Conservation (phyloP, 2,113 vertebrate genomes). For the Leucoraja erinaceus region DNA sequence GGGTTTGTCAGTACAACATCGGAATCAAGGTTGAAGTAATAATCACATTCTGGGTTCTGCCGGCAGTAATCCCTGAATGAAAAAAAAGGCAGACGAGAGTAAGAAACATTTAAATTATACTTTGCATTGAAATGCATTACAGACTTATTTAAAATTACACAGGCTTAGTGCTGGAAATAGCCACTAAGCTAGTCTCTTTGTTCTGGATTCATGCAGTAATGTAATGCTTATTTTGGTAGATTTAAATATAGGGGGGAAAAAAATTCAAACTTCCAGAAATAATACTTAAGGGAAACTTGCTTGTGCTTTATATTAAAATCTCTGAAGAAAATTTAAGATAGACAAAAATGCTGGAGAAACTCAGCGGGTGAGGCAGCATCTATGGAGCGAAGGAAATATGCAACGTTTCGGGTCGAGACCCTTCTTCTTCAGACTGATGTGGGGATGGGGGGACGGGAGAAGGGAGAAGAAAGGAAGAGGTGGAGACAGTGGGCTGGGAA, state of each 20-base stretch:
- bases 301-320: no score
- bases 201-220: neutral
- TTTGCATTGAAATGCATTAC: neutral
- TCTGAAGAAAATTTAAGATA: no score
- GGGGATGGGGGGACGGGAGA: no score
- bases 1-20: slow-evolving; percentile 88
- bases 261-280: neutral
- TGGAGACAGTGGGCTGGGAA: no score
- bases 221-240: neutral
- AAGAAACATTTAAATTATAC: neutral
- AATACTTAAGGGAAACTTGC: neutral
- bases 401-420: no score
- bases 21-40: slow-evolving; percentile 87
- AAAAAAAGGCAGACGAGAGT: slow-evolving; percentile 42
- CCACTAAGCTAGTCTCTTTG: neutral
- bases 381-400: no score
- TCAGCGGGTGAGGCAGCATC: no score
- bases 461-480: no score
- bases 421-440: no score
- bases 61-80: slow-evolving; percentile 79
- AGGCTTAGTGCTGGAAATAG: neutral
- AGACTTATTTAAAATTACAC: neutral
- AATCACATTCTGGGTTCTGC: slow-evolving; percentile 72
- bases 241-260: neutral
- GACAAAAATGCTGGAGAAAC: no score